Base-by-base conservation (phyloP, 2,113 vertebrate species). In the Malurus elegans region DNA sequence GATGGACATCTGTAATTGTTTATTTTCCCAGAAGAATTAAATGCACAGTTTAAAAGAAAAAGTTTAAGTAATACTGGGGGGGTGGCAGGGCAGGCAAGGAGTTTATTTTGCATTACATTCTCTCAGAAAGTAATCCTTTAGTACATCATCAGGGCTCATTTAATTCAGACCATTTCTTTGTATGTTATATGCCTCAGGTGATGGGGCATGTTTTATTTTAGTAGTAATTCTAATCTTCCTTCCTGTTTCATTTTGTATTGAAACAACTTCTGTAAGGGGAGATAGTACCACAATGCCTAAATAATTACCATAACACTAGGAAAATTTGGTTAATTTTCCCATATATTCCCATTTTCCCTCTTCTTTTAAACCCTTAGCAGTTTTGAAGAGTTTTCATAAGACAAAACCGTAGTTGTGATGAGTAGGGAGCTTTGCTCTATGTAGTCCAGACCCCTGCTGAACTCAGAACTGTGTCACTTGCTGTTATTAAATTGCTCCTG, bases 1-100 rank as follows among this genome's bases (percentile, higher is more conserved):
- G 12, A 50, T 28, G 60, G 66, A 44, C 10, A 62, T 62, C 50
- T 95, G 29, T 57, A 91, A 81, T 72, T 47, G 54, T 60, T 90
- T 82, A 18, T 69, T 96, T 95, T 93, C 80, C n/a, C 23, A 54
- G 54, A 72, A 76, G 31, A 83, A 91, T 23, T 34, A 72, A 93
- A 79, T 75, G 45, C 18, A 18, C 72, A n/a, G 9, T 61, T 86
- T 48, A 64, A 67, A 32, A 79, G 44, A 64, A 74, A 78, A 57
- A 19, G 21, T 87, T 62, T 15, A 83, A 44, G 18, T 74, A 42
- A 19, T 51, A 9, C 2, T 6, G 14, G 19, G 4, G 7, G 4
- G 45, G 12, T 21, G 6, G 26, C 6, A 36, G 14, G 36, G 12
- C 38, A 38, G 28, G 12, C 38, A 45, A 23, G 18, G 18, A 62